Percentiles rank a stretch among this genome's conserved stretches.
Evolutionary conservation across 2,113 vertebrate genomes (phyloP).

Genomic region (Prinia subflava): DNA sequence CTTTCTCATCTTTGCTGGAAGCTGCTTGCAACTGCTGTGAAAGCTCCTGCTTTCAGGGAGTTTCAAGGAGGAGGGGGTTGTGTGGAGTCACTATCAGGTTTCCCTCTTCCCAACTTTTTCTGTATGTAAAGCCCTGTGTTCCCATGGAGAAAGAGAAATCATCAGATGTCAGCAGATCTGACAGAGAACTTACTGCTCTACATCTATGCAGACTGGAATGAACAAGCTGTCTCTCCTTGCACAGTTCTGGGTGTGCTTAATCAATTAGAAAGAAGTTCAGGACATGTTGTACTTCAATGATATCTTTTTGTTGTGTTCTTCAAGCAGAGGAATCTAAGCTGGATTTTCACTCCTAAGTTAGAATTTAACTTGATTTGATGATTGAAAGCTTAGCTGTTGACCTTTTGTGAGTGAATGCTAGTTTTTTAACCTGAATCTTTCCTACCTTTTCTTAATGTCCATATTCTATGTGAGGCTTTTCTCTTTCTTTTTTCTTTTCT

Average conservation of each 20-base stretch:
- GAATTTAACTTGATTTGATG: not conserved
- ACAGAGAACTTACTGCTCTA: not conserved
- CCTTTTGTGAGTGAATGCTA: not conserved
- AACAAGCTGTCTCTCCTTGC: not conserved
- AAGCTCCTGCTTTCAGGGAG: not conserved
- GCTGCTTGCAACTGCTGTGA: not conserved
- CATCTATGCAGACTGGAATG: not conserved
- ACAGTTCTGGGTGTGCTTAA: not conserved
- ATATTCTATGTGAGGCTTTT: not conserved
- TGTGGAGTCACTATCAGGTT: not conserved
- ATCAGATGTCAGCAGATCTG: not conserved
- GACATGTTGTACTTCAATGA: fast-evolving
- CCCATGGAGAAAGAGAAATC: not conserved
- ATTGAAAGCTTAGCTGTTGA: not conserved
- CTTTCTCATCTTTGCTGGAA: not conserved
- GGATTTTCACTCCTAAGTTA: not conserved
- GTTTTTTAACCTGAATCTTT: not conserved
- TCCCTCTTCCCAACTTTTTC: not conserved
- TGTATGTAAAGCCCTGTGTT: not conserved
- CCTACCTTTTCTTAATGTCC: not conserved
- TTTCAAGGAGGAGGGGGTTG: not conserved
- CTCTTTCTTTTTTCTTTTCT: not conserved
- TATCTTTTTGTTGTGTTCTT: not conserved
- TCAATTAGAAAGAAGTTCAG: not conserved
- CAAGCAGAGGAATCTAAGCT: not conserved